Conservation (phyloP, 2,797 vertebrate genomes). For the Hippocampus kuda region DNA sequence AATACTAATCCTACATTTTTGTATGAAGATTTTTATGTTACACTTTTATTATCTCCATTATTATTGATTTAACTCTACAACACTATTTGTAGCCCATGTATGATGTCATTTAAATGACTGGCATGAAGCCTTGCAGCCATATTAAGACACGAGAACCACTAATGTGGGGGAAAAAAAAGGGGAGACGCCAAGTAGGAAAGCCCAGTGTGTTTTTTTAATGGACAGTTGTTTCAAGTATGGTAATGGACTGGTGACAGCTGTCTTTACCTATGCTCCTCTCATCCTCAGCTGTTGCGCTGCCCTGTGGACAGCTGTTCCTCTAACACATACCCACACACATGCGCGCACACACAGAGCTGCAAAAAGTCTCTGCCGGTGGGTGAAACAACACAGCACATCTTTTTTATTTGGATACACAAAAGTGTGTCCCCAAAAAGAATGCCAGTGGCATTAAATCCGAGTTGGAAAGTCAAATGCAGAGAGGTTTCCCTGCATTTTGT, state of each 20-base stretch:
- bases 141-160: slow-evolving; percentile 27
- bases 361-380: slow-evolving; percentile 70
- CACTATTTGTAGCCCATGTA: neutral
- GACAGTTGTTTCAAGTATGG: slow-evolving; percentile 63
- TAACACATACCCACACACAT: slow-evolving; percentile 28
- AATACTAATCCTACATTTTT: neutral
- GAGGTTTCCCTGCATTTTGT: neutral
- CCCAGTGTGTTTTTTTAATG: slow-evolving; percentile 51
- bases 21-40: neutral
- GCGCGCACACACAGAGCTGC: slow-evolving; percentile 48
- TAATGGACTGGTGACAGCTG: slow-evolving; percentile 75
- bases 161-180: neutral
- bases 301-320: slow-evolving; percentile 82
- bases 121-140: slow-evolving; percentile 10
- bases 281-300: slow-evolving; percentile 90
- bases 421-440: neutral
- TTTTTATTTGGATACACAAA: neutral
- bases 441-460: neutral
- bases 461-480: slow-evolving; percentile 29
- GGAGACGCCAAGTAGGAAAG: slow-evolving; percentile 39
- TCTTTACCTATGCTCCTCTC: slow-evolving; percentile 66
- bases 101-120: slow-evolving; percentile 3
- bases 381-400: slow-evolving; percentile 61
- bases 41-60: neutral
- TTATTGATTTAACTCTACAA: neutral